phyloP scores from a whole-genome alignment of 2,797 vertebrate species.

The Danionella dracula region DNA sequence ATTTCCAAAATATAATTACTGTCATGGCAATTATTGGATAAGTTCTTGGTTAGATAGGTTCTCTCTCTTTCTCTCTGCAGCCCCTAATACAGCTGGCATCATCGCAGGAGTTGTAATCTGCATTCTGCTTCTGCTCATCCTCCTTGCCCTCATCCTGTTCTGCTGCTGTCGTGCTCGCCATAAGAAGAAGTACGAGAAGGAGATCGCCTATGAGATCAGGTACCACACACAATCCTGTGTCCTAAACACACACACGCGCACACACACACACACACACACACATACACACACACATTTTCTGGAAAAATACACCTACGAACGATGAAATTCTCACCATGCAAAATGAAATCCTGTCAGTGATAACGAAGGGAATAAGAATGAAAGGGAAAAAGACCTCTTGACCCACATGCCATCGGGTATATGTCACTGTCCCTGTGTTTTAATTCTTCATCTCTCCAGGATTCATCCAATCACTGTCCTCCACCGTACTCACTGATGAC shows the following conservation, averaged over 20 bases:
- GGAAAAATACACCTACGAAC: too few species aligned
- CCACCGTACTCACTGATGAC: conserved; percentile 6
- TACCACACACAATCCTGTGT: conserved; percentile 48
- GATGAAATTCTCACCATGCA: too few species aligned
- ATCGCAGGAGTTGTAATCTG: conserved; percentile 80
- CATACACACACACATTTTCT: too few species aligned
- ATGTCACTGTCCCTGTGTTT: conserved; percentile 17
- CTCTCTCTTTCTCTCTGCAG: conserved; percentile 63
- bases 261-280: too few species aligned
- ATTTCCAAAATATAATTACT: too few species aligned
- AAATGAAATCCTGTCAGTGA: too few species aligned
- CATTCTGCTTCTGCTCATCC: conserved; percentile 75
- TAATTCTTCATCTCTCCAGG: not conserved
- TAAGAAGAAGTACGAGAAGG: conserved; percentile 94
- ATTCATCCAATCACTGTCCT: conserved; percentile 8
- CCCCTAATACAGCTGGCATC: conserved; percentile 80
- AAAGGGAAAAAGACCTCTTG: not conserved
- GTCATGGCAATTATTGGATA: too few species aligned
- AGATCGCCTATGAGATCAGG: conserved; percentile 96
- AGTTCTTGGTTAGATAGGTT: too few species aligned
- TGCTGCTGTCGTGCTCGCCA: conserved; percentile 82
- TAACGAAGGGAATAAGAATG: not conserved
- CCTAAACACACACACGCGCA: not conserved
- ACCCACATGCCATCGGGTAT: conserved; percentile 14
- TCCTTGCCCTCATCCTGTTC: conserved; percentile 80